Conservation (phyloP, 2,113 vertebrate species). For the Gymnarchus niloticus region DNA sequence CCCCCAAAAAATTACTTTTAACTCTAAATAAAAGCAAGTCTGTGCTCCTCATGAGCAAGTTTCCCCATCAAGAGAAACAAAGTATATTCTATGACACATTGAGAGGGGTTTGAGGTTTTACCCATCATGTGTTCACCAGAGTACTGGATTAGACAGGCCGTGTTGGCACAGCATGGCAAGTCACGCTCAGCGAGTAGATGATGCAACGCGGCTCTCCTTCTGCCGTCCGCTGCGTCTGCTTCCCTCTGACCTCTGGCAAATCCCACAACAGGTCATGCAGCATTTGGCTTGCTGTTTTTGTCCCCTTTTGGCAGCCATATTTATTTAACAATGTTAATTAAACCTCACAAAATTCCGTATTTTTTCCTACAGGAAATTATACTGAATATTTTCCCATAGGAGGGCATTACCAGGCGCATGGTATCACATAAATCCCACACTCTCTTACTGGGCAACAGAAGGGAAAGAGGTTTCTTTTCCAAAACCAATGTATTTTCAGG, state of each 20-base stretch:
- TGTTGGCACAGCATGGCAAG: neutral
- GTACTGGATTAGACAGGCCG: neutral
- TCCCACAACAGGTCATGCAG: too few relatives aligned
- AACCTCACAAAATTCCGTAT: neutral
- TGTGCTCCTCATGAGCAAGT: too few relatives aligned
- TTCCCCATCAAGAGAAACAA: too few relatives aligned
- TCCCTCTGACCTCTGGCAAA: neutral
- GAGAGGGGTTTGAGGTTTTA: neutral
- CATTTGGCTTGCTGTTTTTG: neutral
- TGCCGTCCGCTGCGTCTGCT: neutral
- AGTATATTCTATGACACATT: neutral
- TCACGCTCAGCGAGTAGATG: neutral
- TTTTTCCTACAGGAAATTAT: constrained; percentile 4
- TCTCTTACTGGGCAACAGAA: neutral
- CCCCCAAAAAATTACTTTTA: too few relatives aligned
- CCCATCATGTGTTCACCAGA: neutral
- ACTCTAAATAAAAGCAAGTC: too few relatives aligned
- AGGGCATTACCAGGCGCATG: neutral
- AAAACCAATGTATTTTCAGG: constrained; percentile 17
- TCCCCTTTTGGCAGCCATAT: neutral
- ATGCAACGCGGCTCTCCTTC: neutral
- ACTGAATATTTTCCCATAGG: neutral
- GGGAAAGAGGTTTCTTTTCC: neutral
- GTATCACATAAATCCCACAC: neutral
- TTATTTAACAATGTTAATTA: neutral